Base-by-base conservation (phyloP, 2,113 vertebrate genomes). In the Erythrolamprus reginae region DNA sequence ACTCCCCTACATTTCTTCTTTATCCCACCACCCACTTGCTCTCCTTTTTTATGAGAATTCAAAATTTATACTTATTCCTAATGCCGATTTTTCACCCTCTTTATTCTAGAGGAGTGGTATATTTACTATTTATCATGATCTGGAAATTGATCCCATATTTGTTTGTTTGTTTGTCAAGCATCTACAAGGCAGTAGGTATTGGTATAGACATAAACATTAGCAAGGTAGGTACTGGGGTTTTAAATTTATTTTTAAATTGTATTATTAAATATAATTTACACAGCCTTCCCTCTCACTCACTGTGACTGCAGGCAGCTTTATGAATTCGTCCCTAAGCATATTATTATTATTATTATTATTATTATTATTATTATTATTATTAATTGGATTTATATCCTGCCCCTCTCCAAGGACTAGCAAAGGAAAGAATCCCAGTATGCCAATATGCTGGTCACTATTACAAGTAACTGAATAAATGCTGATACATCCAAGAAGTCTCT, bases 381-480 rank as follows among this genome's bases (percentile, higher is more conserved):
- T n/a, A n/a, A n/a, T n/a, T n/a, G n/a, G n/a, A n/a, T n/a, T n/a
- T n/a, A n/a, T n/a, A n/a, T n/a, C n/a, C n/a, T n/a, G n/a, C n/a
- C n/a, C n/a, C n/a, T n/a, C n/a, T n/a, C n/a, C n/a, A n/a, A n/a
- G n/a, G n/a, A 50, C 26, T 4, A 88, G 88, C 5, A 33, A 85
- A 84, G 52, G n/a, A 86, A 42, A 33, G 10, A 2, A 33, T 45
- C 2, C 82, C 48, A 56, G 13, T 38, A 1, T 65, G 55, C 24
- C 5, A 0, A 0, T 55, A 21, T 47, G 28, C 4, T 45, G 9
- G 9, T 6, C 26, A 0, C 58, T 33, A 26, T 3, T 38, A 58
- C 10, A 38, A 85, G 26, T 77, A 84, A 28, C 89, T 86, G 10
- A 1, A 48, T 51, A 51, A 51, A 5, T 65, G 52, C 91, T 47